Percentiles rank a stretch among this genome's conserved stretches.
Evolutionary conservation across 2,888 invertebrate species (phyloP).

Genomic region (Phorcus lineatus): DNA sequence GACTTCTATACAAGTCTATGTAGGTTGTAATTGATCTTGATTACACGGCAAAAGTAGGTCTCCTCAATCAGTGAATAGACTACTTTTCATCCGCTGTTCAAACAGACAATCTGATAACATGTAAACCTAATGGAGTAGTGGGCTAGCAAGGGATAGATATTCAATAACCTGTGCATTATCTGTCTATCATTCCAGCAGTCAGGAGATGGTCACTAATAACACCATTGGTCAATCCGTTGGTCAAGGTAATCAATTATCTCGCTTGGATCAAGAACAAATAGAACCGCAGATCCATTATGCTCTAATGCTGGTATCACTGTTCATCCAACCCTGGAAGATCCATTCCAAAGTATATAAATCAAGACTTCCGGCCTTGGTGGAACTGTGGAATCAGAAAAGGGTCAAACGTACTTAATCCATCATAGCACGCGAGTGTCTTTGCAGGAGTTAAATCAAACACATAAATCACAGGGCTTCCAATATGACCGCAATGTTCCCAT

Average conservation of each 20-base stretch:
- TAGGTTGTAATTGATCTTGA: no score
- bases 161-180: no score
- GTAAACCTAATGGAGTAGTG: no score
- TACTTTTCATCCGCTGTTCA: no score
- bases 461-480: background rate
- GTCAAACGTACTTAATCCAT: slow-evolving; percentile 2
- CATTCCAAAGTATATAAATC: background rate
- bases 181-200: no score
- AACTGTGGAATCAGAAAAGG: background rate
- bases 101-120: no score
- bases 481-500: background rate
- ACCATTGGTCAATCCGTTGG: background rate
- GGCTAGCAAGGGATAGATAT: no score
- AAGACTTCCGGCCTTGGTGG: background rate
- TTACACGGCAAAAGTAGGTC: no score
- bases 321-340: background rate
- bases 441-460: background rate
- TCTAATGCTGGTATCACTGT: background rate
- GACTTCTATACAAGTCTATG: no score
- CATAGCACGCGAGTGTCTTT: background rate
- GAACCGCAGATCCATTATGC: background rate
- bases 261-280: background rate
- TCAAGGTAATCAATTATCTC: background rate
- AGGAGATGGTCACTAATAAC: background rate
- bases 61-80: no score